Evolutionary conservation across 2,113 vertebrate genomes (phyloP), one percentile per base, ranked within the genome.

Genomic region (Physeter macrocephalus): DNA sequence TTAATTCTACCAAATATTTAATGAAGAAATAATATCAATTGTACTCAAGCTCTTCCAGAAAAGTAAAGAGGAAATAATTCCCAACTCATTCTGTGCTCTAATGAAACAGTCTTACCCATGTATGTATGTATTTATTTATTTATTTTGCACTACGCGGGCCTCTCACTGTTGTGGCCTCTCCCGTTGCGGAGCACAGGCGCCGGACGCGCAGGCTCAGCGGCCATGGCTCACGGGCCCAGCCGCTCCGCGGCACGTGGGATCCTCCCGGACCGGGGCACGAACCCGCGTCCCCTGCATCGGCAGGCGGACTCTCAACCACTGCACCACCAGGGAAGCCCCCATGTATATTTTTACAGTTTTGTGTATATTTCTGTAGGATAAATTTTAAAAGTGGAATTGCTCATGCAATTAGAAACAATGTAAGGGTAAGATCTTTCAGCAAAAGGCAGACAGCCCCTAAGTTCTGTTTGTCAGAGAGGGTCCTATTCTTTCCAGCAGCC

Each of bases 391-490:
- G 62, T 67, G 54, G 69, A 62, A 88, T 52, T 71, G 9, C 36
- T 84, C 20, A 25, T 90, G 88, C 85, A 82, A 15, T 77, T 89
- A 89, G 46, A 81, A 97, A 90, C 20, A 52, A 93, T 41, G 29
- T 31, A 84, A 95, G 41, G 29, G 41, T 67, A 69, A 62, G 3
- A 54, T 71, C 12, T 77, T 41, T 78, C 90, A 91, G 43, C 17
- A 92, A 81, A 89, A 89, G 39, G 15, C 11, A 62, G 41, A 17
- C 5, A 59, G 23, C 25, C 3, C 7, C 43, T 25, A 39, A 18
- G 13, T 85, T 91, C 59, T 84, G 59, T 67, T 84, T 95, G 49
- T 21, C 43, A 31, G 59, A 92, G 52, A 46, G 66, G 75, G 27
- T 43, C 17, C 25, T 59, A 8, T n/a, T 59, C 31, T 77, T 77